These are phyloP conservation scores for Oxytorus armatus DNA, from an alignment of 2,888 invertebrate species.

Conservation along the genomic window DNA sequence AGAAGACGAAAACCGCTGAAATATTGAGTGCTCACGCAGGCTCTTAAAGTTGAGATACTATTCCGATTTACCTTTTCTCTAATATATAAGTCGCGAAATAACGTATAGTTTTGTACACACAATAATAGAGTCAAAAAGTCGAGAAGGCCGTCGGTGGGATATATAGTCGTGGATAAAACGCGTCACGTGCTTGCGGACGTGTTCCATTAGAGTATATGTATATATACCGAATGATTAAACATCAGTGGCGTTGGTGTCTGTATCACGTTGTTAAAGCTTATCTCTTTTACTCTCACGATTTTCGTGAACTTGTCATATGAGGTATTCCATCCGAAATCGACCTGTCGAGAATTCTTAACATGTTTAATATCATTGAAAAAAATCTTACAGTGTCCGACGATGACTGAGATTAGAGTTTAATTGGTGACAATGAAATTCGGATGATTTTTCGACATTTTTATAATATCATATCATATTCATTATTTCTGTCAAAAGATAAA, in stretches of 20 bases:
- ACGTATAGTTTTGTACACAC: constrained; percentile 26
- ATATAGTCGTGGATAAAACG: constrained; percentile 9
- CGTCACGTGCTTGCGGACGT: constrained; percentile 38
- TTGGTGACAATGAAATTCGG: no score
- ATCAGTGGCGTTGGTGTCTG: not conserved
- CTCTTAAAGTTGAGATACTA: constrained; percentile 23
- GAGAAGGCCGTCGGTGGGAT: constrained; percentile 36
- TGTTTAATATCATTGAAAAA: no score
- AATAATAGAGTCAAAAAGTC: constrained; percentile 39
- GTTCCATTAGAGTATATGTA: constrained; percentile 14
- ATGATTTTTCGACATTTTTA: no score
- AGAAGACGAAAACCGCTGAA: not conserved
- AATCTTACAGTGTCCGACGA: no score
- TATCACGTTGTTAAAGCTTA: not conserved
- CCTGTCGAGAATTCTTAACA: not conserved
- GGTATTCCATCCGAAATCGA: not conserved
- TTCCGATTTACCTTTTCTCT: not conserved
- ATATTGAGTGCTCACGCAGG: constrained; percentile 6
- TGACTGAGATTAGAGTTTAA: no score
- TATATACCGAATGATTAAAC: not conserved
- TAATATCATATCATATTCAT: no score
- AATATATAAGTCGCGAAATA: not conserved
- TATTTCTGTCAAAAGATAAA: no score
- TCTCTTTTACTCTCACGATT: not conserved
- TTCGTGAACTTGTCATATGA: not conserved